These are phyloP conservation scores for Vanacampus margaritifer DNA, from an alignment of 2,113 vertebrate genomes.

Conservation along the genomic window DNA sequence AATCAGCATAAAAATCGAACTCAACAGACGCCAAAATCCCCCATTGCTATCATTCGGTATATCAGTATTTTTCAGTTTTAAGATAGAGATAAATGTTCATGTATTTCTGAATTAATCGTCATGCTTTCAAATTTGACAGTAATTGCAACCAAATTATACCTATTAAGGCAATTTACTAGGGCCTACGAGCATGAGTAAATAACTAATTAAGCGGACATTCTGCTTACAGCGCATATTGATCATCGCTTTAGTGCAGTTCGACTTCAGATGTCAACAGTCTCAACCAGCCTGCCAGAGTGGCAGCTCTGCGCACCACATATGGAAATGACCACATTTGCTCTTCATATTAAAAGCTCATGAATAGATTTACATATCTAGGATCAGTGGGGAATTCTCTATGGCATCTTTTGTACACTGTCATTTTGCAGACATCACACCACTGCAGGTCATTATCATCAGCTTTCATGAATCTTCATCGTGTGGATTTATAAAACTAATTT, in stretches of 20 bases:
- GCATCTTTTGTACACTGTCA: not conserved
- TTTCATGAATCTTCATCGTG: not conserved
- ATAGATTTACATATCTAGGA: slow-evolving; percentile 42
- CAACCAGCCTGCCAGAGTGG: slow-evolving; percentile 9
- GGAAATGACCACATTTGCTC: slow-evolving; percentile 17
- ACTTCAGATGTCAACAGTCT: slow-evolving; percentile 22
- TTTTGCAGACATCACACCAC: not conserved
- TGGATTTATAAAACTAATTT: not conserved
- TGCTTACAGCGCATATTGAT: slow-evolving; percentile 26
- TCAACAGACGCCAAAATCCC: too few species aligned
- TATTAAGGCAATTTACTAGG: slow-evolving; percentile 4
- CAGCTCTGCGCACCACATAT: slow-evolving; percentile 7
- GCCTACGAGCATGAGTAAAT: slow-evolving; percentile 36
- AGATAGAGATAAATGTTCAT: too few species aligned
- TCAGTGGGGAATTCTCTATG: slow-evolving; percentile 21
- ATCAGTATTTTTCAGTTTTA: too few species aligned
- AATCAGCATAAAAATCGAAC: too few species aligned
- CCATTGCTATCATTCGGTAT: too few species aligned
- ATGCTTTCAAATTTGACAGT: not conserved
- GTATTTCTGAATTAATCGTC: not conserved
- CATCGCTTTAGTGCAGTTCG: slow-evolving; percentile 37
- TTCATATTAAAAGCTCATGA: slow-evolving; percentile 41
- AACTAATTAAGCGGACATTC: slow-evolving; percentile 22
- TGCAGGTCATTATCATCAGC: not conserved
- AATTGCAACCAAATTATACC: slow-evolving; percentile 4